A percentile compares a stretch with the other conserved stretches of the same genome.
phyloP scores from a whole-genome alignment of 1,140 invertebrate genomes.

The Magallana angulata region DNA sequence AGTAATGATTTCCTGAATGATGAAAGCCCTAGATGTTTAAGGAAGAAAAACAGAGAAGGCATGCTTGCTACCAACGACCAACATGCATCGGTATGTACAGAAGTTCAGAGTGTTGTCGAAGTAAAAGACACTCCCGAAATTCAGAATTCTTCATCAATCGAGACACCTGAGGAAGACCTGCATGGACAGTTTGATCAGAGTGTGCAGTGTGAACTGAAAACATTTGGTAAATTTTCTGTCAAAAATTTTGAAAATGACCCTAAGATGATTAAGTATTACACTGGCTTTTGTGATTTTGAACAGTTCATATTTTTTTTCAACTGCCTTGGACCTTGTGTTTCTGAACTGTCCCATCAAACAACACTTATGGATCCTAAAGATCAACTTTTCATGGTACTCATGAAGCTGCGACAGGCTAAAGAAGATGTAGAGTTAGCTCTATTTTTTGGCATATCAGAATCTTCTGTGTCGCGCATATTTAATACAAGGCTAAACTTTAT shows the following conservation, averaged over 20 bases:
- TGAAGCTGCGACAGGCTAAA: conserved; percentile 54
- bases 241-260: not conserved
- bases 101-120: not conserved
- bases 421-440: conserved; percentile 37
- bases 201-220: not conserved
- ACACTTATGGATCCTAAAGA: conserved; percentile 38
- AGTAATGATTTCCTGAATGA: not conserved
- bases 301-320: conserved; percentile 54
- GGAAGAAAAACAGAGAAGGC: not conserved
- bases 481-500: conserved; percentile 49
- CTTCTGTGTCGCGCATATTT: conserved; percentile 25
- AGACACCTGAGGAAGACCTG: not conserved
- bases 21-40: not conserved
- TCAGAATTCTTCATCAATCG: not conserved
- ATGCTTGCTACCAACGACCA: not conserved
- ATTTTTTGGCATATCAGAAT: conserved; percentile 39
- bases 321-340: not conserved
- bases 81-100: not conserved
- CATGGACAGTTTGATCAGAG: not conserved
- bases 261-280: not conserved
- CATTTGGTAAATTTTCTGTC: conserved; percentile 13
- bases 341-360: not conserved
- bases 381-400: conserved; percentile 54
- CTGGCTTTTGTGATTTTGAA: conserved; percentile 37
- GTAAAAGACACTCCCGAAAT: not conserved